A percentile compares a stretch with the other conserved stretches of the same genome.
Conservation (phyloP, 2,113 vertebrate species). For the Anoplopoma fimbria region DNA sequence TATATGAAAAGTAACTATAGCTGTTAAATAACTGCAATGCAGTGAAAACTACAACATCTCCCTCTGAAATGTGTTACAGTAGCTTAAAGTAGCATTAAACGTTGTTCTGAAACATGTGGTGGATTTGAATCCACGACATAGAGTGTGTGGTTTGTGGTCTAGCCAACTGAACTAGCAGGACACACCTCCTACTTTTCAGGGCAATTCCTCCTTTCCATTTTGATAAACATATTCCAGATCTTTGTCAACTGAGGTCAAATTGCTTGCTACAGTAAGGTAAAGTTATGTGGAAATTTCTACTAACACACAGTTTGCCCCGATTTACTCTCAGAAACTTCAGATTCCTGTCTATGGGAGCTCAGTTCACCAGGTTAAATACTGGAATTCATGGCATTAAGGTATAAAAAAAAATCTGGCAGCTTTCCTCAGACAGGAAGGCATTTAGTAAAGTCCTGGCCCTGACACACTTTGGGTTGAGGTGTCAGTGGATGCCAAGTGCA, state of each 20-base stretch:
- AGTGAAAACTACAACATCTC: neutral
- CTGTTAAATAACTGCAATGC: neutral
- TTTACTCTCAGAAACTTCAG: conserved; percentile 18
- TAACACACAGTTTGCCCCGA: neutral
- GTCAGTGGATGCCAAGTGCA: conserved; percentile 56
- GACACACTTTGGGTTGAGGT: conserved; percentile 41
- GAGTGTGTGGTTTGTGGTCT: neutral
- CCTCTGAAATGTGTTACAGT: neutral
- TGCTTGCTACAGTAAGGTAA: neutral
- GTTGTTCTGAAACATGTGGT: neutral
- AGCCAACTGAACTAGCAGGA: conserved; percentile 23
- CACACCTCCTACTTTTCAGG: conserved; percentile 4
- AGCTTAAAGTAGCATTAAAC: neutral
- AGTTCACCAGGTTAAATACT: conserved; percentile 45
- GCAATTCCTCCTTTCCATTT: conserved; percentile 1
- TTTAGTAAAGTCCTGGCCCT: conserved; percentile 45
- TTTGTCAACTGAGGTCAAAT: neutral
- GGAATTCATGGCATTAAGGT: conserved; percentile 19
- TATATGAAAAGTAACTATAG: neutral
- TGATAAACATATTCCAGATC: neutral
- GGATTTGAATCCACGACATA: neutral
- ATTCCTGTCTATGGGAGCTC: neutral
- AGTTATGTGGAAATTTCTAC: neutral
- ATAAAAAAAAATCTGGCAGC: conserved; percentile 24
- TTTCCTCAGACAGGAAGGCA: conserved; percentile 41